phyloP scores from a whole-genome alignment of 2,888 invertebrate species.

The Cheilosia pagana region DNA sequence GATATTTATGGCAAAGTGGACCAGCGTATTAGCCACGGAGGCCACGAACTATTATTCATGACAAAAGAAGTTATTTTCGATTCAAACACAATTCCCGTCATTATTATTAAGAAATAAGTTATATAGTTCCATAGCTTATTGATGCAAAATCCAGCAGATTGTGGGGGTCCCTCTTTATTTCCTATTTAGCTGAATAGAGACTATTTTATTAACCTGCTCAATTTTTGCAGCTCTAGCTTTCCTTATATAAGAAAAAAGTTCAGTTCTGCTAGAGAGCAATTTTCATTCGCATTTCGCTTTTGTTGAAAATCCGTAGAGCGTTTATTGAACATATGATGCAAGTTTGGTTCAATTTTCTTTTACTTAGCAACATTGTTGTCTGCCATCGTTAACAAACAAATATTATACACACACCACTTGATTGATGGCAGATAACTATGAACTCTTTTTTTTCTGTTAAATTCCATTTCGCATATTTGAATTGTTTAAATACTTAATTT shows the following conservation, averaged over 20 bases:
- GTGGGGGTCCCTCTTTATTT: too few species aligned
- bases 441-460: background rate
- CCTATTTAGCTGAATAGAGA: background rate
- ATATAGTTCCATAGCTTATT: too few species aligned
- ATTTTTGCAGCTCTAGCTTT: slow-evolving; percentile 18
- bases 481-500: background rate
- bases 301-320: slow-evolving; percentile 23
- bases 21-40: too few species aligned
- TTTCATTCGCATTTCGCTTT: slow-evolving; percentile 52
- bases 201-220: background rate
- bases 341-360: slow-evolving; percentile 28
- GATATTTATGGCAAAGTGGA: too few species aligned
- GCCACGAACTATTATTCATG: too few species aligned
- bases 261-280: slow-evolving; percentile 13
- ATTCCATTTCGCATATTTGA: slow-evolving; percentile 15
- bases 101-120: too few species aligned
- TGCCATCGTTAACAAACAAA: slow-evolving; percentile 16
- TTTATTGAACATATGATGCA: slow-evolving; percentile 55
- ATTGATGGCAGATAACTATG: slow-evolving; percentile 23
- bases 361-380: slow-evolving; percentile 35
- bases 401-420: background rate
- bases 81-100: too few species aligned
- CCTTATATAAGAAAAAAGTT: slow-evolving; percentile 13
- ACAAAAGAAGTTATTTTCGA: too few species aligned
- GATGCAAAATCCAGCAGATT: too few species aligned